These are phyloP conservation scores for Drosophila melanosoma DNA, from an alignment of 2,888 invertebrate species.

Conservation along the genomic window DNA sequence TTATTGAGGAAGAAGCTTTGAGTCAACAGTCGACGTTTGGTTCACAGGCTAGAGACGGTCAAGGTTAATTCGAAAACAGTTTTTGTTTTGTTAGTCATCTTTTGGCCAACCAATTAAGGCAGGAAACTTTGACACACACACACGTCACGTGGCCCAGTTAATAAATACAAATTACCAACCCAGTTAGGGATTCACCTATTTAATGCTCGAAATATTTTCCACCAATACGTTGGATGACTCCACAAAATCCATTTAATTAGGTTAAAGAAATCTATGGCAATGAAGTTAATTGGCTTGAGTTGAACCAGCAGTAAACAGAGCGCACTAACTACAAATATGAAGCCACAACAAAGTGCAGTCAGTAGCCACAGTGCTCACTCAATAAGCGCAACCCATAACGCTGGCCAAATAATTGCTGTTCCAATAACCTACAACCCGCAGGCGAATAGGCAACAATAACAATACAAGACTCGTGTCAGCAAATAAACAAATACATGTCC, in stretches of 20 bases:
- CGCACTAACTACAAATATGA: constrained; percentile 7
- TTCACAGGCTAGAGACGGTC: constrained; percentile 46
- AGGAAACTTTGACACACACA: not conserved
- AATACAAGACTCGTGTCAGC: constrained; percentile 54
- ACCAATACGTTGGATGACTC: not conserved
- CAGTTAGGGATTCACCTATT: not conserved
- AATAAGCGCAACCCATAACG: constrained; percentile 14
- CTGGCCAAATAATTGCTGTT: constrained; percentile 46
- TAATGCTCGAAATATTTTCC: not conserved
- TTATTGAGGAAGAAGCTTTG: constrained; percentile 1
- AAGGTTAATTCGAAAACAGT: constrained; percentile 34
- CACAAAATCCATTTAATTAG: constrained; percentile 5
- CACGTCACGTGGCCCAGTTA: not conserved
- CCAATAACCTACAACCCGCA: constrained; percentile 68
- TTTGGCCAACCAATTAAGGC: not conserved
- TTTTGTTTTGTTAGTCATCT: not conserved
- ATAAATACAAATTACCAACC: constrained; percentile 6
- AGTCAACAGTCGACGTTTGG: constrained; percentile 3
- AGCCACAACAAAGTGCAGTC: constrained; percentile 3
- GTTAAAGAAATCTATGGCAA: not conserved
- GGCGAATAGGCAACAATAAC: constrained; percentile 36
- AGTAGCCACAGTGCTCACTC: constrained; percentile 7
- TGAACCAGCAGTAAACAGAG: constrained; percentile 5
- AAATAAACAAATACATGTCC: constrained; percentile 26
- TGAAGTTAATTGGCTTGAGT: not conserved